Evolutionary conservation across 2,113 vertebrate genomes (phyloP), one percentile per base, ranked within the genome.

Genomic region (Leptobrachium ailaonicum): DNA sequence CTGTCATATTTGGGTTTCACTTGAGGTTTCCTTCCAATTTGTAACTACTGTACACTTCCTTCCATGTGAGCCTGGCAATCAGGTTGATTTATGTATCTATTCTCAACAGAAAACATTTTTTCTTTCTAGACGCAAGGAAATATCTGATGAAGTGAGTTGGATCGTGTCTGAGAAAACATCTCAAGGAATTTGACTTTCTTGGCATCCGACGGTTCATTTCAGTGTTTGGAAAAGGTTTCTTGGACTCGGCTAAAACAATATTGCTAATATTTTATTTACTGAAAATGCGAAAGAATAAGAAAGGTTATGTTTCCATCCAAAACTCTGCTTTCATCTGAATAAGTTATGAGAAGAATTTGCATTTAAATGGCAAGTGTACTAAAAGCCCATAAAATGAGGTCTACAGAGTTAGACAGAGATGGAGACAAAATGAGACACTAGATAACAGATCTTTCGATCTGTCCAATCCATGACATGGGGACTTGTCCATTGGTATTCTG

Each of bases 151-250:
- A n/a, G 45, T n/a, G 43, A 71, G 68, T 45, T n/a, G 6, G 44
- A 47, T 71, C 43, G 32, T 20, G 14, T 32, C 68, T 32, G n/a
- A 32, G 68, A 71, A 47, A 20, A 41, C 45, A 50, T 71, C 45
- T 20, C 68, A 47, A 32, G 40, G 68, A 45, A 47, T 71, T 71
- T 20, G 20, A 71, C 20, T 71, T 71, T 71, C 68, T 45, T 50
- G 68, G 68, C 42, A 71, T 50, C 68, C 50, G 68, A 20, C 68
- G 32, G 14, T 50, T 50, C 20, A 47, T n/a, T 50, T 47, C 41
- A 47, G 68, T n/a, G 13, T 50, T 71, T 50, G 68, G 45, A 50
- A 41, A 13, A 14, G 43, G 12, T 13, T 7, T 32, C 1, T n/a
- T 47, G 56, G 68, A 45, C n/a, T 14, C 6, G 41, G 66, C 66